Percentiles rank a stretch among this genome's conserved stretches.
phyloP scores from a whole-genome alignment of 2,888 invertebrate species.

The Prosapia bicincta region DNA sequence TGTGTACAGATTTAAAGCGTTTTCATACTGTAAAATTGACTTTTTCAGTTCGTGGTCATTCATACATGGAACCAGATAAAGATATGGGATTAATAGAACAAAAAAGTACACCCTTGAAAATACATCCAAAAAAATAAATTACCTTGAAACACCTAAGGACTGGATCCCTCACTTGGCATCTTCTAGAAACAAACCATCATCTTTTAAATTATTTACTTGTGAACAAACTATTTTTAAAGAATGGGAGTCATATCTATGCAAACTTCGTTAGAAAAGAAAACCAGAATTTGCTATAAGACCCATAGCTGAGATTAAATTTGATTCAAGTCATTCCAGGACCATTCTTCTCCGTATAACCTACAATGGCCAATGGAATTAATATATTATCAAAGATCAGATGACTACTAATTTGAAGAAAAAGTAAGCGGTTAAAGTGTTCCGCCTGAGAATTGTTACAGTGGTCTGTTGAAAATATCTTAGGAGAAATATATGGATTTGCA shows the following conservation, averaged over 20 bases:
- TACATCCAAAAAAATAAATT: neutral
- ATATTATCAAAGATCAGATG: too few relatives aligned
- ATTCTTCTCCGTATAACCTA: neutral
- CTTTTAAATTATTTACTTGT: too few relatives aligned
- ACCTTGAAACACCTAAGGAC: neutral
- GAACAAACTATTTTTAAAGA: neutral
- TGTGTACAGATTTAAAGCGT: neutral
- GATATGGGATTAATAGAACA: too few relatives aligned
- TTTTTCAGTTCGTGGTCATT: too few relatives aligned
- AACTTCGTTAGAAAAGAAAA: constrained; percentile 1
- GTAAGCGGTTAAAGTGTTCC: neutral
- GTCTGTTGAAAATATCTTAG: neutral
- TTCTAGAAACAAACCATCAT: too few relatives aligned
- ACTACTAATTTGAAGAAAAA: neutral
- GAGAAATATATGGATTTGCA: neutral
- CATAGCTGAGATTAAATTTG: neutral
- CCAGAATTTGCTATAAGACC: neutral
- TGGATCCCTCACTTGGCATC: constrained; percentile 3
- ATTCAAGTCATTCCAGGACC: neutral
- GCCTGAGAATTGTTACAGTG: neutral
- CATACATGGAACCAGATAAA: too few relatives aligned
- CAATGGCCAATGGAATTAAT: neutral
- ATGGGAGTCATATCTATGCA: neutral
- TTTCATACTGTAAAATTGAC: too few relatives aligned
- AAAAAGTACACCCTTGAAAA: constrained; percentile 1